A percentile compares a stretch with the other conserved stretches of the same genome.
These are phyloP conservation scores for Lasioglossum calceatum DNA, from an alignment of 2,888 invertebrate species.

Conservation along the genomic window DNA sequence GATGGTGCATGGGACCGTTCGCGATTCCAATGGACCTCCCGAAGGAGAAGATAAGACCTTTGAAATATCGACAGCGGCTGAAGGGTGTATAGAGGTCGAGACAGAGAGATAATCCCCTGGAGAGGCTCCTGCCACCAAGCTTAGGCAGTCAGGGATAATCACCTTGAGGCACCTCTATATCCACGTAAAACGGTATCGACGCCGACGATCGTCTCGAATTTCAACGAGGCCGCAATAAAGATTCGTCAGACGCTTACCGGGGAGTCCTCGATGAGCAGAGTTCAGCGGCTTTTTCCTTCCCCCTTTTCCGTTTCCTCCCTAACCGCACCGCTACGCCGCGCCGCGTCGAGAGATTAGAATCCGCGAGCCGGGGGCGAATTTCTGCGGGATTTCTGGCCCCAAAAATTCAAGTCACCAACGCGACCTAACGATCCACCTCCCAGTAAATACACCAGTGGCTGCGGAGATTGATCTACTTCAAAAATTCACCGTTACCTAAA, in stretches of 20 bases:
- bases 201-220: constrained; percentile 74
- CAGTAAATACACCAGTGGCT: not conserved
- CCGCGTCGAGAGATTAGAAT: constrained; percentile 48
- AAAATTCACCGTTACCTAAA: not conserved
- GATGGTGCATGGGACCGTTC: constrained; percentile 33
- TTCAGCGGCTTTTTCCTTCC: constrained; percentile 47
- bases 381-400: constrained; percentile 13
- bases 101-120: constrained; percentile 79
- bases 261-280: constrained; percentile 46
- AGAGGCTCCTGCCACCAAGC: constrained; percentile 77
- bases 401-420: constrained; percentile 40
- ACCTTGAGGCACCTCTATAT: constrained; percentile 76
- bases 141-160: constrained; percentile 81
- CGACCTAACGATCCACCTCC: not conserved
- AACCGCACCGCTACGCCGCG: not conserved
- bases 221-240: constrained; percentile 73
- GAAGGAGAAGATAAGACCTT: constrained; percentile 80
- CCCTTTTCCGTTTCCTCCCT: not conserved
- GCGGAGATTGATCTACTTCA: not conserved
- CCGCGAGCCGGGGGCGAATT: constrained; percentile 24
- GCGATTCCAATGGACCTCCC: constrained; percentile 75
- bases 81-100: constrained; percentile 77
- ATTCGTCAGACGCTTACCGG: constrained; percentile 62
- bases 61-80: constrained; percentile 81
- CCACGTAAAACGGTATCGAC: constrained; percentile 76